Evolutionary conservation across 2,797 vertebrate species (phyloP), one percentile per base, ranked within the genome.

Genomic region (Okamejei kenojei): DNA sequence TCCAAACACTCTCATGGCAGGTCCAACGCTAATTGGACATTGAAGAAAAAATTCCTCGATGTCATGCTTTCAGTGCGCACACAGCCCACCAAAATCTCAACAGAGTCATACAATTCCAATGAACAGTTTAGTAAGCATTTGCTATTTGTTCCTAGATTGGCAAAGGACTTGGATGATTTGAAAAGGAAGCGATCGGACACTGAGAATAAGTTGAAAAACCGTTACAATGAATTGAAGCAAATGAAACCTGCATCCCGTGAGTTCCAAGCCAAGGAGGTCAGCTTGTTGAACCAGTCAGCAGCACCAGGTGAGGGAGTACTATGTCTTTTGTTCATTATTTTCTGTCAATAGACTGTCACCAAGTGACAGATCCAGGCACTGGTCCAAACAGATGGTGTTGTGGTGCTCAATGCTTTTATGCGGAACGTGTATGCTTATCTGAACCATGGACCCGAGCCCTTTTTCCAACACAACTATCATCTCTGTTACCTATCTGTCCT

Each of bases 151-250:
- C 63, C 17, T 94, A 99, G 99, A 94, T 93, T 99, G 95, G 97
- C 98, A 5, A 94, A 77, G 32, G 98, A 99, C 17, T 94, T 99
- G 93, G 96, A 95, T 63, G 94, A 95, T 0, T 94, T 98, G 95
- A 99, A 98, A 95, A 98, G 97, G 95, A 98, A 95, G 94, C 94
- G 97, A 95, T 95, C 95, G 5, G 94, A 94, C 0, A 95, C 96
- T 93, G 96, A 95, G 93, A 95, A 95, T 38, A 94, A 93, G 0
- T 94, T 98, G 94, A 98, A 97, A 94, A 96, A 95, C 93, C 94
- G 96, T 93, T 94, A 94, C 94, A 9, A 95, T 17, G 94, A 98
- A 90, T 35, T 94, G 15, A 0, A 94, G 93, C 95, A 90, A 93
- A 0, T 91, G 2, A 88, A 88, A 35, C 71, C 32, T 95, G 94